A percentile compares a stretch with the other conserved stretches of the same genome.
These are phyloP conservation scores for Brachycybe producta DNA, from an alignment of 2,888 invertebrate species.

Conservation along the genomic window DNA sequence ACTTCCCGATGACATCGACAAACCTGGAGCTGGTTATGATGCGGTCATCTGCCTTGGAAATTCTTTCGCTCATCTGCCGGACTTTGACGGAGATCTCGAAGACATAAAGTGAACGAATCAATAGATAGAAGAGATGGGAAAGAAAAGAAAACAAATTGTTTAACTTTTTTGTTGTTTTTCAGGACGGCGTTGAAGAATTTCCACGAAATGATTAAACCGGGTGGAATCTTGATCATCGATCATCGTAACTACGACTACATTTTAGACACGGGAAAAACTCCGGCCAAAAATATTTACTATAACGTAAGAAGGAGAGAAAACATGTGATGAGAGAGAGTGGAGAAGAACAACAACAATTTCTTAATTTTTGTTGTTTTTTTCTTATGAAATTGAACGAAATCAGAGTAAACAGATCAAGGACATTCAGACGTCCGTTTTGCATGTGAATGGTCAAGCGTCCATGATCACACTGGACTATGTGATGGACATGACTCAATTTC, in stretches of 20 bases:
- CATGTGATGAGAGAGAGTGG: too few species aligned
- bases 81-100: slow-evolving; percentile 61
- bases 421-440: slow-evolving; percentile 71
- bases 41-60: slow-evolving; percentile 82
- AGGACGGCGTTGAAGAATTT: slow-evolving; percentile 58
- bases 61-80: slow-evolving; percentile 78
- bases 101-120: slow-evolving; percentile 49
- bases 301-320: slow-evolving; percentile 48
- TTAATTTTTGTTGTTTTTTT: too few species aligned
- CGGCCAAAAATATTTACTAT: slow-evolving; percentile 73
- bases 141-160: background rate
- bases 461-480: slow-evolving; percentile 71
- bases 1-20: slow-evolving; percentile 55
- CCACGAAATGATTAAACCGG: slow-evolving; percentile 66
- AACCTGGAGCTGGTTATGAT: slow-evolving; percentile 56
- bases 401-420: slow-evolving; percentile 64
- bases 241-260: slow-evolving; percentile 81
- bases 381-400: too few species aligned
- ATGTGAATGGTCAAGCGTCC: slow-evolving; percentile 58
- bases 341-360: too few species aligned
- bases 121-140: background rate
- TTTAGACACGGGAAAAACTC: slow-evolving; percentile 58
- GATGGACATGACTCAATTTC: slow-evolving; percentile 45
- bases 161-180: slow-evolving; percentile 11
- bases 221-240: slow-evolving; percentile 70